A percentile compares a stretch with the other conserved stretches of the same genome.
Evolutionary conservation across 2,797 vertebrate genomes (phyloP).

Genomic region (Eleutherodactylus coqui): DNA sequence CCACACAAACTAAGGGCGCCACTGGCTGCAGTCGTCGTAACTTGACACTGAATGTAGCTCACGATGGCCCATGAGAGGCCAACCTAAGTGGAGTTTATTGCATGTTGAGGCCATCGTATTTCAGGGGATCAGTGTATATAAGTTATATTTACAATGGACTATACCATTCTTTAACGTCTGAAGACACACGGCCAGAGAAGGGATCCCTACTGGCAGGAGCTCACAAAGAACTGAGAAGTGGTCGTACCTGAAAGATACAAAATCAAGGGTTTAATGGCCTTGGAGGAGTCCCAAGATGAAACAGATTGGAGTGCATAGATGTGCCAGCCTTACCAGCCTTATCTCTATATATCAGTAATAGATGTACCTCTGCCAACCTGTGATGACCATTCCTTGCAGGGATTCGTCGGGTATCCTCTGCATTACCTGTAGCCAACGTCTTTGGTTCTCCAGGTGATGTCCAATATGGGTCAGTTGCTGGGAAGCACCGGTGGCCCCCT

Average conservation of each 20-base stretch:
- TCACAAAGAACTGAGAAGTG: conserved; percentile 96
- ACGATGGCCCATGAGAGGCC: too few relatives aligned
- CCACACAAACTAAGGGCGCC: too few relatives aligned
- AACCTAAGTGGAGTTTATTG: too few relatives aligned
- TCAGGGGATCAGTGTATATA: too few relatives aligned
- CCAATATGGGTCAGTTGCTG: conserved; percentile 83
- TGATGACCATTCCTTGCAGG: conserved; percentile 87
- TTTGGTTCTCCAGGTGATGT: conserved; percentile 90
- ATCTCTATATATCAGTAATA: neutral
- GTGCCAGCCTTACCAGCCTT: too few relatives aligned
- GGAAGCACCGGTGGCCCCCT: conserved; percentile 88
- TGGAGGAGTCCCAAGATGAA: neutral
- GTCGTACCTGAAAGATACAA: conserved; percentile 78
- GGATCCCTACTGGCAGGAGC: conserved; percentile 89
- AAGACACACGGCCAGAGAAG: conserved; percentile 89
- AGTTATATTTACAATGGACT: conserved; percentile 9
- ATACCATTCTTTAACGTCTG: conserved; percentile 83
- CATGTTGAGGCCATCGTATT: too few relatives aligned
- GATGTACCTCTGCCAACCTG: conserved; percentile 93
- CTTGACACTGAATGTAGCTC: too few relatives aligned
- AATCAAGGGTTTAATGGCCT: neutral
- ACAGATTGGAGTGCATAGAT: too few relatives aligned
- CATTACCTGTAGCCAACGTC: conserved; percentile 88
- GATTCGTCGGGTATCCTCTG: conserved; percentile 65
- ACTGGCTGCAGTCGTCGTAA: too few relatives aligned